Conservation (phyloP, 2,113 vertebrate genomes). For the Burhinus oedicnemus region DNA sequence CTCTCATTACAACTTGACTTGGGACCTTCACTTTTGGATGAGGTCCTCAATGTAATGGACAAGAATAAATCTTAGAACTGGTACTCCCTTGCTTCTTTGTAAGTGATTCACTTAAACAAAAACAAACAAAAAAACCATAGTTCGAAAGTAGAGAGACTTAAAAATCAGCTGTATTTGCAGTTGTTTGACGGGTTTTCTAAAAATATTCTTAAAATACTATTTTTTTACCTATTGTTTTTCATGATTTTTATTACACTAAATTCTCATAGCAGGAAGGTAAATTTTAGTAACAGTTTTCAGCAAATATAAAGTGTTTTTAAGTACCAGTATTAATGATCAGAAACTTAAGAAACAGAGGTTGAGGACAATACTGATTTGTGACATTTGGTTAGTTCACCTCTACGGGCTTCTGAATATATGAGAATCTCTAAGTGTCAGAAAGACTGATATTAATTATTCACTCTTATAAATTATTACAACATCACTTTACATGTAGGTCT, state of each 20-base stretch:
- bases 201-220: slow-evolving; percentile 67
- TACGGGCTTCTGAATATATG: not conserved
- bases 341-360: slow-evolving; percentile 15
- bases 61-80: slow-evolving; percentile 79
- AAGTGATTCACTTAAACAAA: slow-evolving; percentile 32
- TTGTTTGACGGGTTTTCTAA: slow-evolving; percentile 68
- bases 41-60: slow-evolving; percentile 98
- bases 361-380: not conserved
- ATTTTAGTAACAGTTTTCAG: slow-evolving; percentile 51
- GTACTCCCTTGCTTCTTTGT: slow-evolving; percentile 5
- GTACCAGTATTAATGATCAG: slow-evolving; percentile 58
- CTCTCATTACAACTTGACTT: slow-evolving; percentile 95
- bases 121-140: slow-evolving; percentile 49
- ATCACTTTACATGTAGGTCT: slow-evolving; percentile 62
- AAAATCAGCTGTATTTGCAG: slow-evolving; percentile 54
- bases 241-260: slow-evolving; percentile 53
- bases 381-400: slow-evolving; percentile 32
- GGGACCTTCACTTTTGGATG: slow-evolving; percentile 96
- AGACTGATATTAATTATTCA: slow-evolving; percentile 36
- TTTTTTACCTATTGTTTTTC: slow-evolving; percentile 71
- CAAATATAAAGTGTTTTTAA: slow-evolving; percentile 34
- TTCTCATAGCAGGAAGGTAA: slow-evolving; percentile 33
- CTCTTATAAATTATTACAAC: slow-evolving; percentile 54
- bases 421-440: slow-evolving; percentile 4
- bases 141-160: slow-evolving; percentile 62